These are phyloP conservation scores for Centroberyx gerrardi DNA, from an alignment of 2,797 vertebrate species.

Conservation along the genomic window DNA sequence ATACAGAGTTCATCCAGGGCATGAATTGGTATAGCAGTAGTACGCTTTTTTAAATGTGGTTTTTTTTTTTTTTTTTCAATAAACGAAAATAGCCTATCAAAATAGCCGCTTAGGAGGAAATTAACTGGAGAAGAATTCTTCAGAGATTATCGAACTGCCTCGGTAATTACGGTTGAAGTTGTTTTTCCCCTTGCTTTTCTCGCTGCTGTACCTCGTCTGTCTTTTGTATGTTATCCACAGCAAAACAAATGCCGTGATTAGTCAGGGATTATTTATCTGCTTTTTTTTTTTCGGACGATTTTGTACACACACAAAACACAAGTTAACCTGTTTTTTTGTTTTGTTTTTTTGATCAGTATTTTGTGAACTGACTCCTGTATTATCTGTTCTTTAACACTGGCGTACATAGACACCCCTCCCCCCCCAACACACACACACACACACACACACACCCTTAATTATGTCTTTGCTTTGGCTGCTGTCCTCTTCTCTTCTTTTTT, in stretches of 20 bases:
- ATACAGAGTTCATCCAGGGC: slow-evolving; percentile 48
- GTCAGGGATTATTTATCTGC: not conserved
- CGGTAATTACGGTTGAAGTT: slow-evolving; percentile 44
- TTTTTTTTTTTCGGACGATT: not conserved
- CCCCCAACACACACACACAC: no score
- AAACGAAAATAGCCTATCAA: slow-evolving; percentile 68
- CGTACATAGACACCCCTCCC: no score
- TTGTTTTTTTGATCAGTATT: no score
- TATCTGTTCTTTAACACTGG: no score
- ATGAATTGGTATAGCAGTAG: slow-evolving; percentile 15
- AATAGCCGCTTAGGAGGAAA: slow-evolving; percentile 64
- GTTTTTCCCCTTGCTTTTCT: slow-evolving; percentile 26
- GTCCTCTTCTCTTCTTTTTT: no score
- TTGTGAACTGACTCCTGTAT: no score
- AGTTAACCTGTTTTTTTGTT: no score
- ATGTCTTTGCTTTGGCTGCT: no score
- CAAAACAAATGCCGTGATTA: no score
- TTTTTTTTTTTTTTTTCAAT: slow-evolving; percentile 52
- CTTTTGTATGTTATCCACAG: slow-evolving; percentile 20
- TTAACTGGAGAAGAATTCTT: slow-evolving; percentile 61
- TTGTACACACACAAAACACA: not conserved
- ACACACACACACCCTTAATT: no score
- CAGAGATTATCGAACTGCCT: slow-evolving; percentile 52
- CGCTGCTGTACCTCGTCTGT: slow-evolving; percentile 4
- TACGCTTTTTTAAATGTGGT: no score